phyloP scores from a whole-genome alignment of 2,797 vertebrate genomes.

The Chanos chanos region DNA sequence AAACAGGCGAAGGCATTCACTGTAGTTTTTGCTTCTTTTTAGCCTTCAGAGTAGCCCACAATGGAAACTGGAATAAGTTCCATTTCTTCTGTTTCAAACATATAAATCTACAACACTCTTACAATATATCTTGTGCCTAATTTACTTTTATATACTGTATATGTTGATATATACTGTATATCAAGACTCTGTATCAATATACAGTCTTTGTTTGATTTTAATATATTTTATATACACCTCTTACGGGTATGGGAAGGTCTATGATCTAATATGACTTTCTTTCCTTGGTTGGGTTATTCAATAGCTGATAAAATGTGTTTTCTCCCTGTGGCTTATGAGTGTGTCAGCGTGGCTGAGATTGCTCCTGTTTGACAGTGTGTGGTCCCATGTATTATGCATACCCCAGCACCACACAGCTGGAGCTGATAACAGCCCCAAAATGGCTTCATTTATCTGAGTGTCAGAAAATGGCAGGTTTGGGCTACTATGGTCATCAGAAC shows the following conservation, averaged over 20 bases:
- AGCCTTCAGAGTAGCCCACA: no score
- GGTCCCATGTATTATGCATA: slow-evolving; percentile 78
- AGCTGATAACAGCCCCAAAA: slow-evolving; percentile 84
- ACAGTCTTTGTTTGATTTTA: no score
- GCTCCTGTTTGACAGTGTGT: slow-evolving; percentile 43
- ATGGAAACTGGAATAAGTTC: no score
- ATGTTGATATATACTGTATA: neutral
- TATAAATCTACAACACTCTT: no score
- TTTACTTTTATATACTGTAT: no score
- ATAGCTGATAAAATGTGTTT: neutral
- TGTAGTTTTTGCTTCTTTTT: no score
- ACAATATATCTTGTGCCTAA: no score
- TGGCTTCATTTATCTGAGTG: slow-evolving; percentile 83
- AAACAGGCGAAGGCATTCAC: no score
- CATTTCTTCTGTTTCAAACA: no score
- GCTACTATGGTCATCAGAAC: slow-evolving; percentile 61
- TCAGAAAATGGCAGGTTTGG: slow-evolving; percentile 74
- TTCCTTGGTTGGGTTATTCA: slow-evolving; percentile 1
- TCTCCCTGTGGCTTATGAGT: neutral
- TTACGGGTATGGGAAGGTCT: no score
- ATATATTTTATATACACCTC: no score
- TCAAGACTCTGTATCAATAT: no score
- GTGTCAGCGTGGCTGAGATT: neutral
- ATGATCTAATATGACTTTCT: neutral
- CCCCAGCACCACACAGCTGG: slow-evolving; percentile 80